A percentile compares a stretch with the other conserved stretches of the same genome.
These are phyloP conservation scores for Pemphredon lugubris DNA, from an alignment of 2,888 invertebrate species.

Conservation along the genomic window DNA sequence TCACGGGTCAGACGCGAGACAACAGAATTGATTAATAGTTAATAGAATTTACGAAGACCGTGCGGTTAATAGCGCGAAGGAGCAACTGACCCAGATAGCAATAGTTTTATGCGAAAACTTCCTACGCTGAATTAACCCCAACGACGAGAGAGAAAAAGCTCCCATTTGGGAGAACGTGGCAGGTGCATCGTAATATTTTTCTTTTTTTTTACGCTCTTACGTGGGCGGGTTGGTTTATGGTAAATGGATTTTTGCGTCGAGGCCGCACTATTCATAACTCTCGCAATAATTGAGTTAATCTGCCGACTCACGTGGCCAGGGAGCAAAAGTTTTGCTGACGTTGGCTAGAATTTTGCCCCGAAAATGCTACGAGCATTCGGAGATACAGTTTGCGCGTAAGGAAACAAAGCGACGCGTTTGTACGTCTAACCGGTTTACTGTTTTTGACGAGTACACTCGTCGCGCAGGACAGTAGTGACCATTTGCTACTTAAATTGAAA, in stretches of 20 bases:
- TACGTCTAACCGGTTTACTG: no score
- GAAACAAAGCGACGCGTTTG: conserved; percentile 2
- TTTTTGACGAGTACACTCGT: no score
- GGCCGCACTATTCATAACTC: conserved; percentile 49
- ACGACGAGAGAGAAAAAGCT: not conserved
- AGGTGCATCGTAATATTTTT: conserved; percentile 1
- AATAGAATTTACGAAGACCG: conserved; percentile 27
- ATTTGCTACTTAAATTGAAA: no score
- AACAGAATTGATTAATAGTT: no score
- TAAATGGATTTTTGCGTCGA: not conserved
- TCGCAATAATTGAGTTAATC: conserved; percentile 68
- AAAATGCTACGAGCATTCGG: conserved; percentile 5
- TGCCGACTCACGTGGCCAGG: conserved; percentile 32
- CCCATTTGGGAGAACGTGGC: not conserved
- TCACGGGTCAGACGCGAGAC: no score
- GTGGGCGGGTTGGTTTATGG: not conserved
- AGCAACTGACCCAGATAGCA: conserved; percentile 33
- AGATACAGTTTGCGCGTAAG: not conserved
- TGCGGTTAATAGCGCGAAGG: conserved; percentile 49
- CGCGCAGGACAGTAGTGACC: no score
- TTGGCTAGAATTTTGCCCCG: conserved; percentile 1
- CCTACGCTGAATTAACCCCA: not conserved
- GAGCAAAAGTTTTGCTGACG: conserved; percentile 32
- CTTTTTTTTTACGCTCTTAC: no score
- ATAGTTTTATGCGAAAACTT: conserved; percentile 2